Evolutionary conservation across 2,797 vertebrate species (phyloP), one percentile per base, ranked within the genome.

Genomic region (Sphenopsis melanotis): DNA sequence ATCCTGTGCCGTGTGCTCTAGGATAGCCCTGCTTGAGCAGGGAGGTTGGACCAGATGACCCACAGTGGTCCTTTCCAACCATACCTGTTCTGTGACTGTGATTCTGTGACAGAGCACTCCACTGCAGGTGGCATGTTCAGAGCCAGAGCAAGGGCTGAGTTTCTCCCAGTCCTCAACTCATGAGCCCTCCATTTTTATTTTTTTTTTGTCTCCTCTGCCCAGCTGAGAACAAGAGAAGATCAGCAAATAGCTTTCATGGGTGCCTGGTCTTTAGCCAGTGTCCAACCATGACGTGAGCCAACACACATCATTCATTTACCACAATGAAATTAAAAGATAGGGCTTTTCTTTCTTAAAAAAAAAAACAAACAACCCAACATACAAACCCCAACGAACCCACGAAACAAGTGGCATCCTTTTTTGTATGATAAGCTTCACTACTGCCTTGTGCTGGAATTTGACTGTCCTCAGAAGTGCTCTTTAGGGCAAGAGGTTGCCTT

Each of bases 71-170:
- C 13, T 6, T 63, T 49, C 36, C 49, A 42, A 22, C 23, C 2
- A 0, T 16, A 22, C 18, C 18, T 0, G 0, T 60, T 53, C 53
- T 14, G 49, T 46, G 52, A 41, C 60, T 13, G 41, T 39, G 39
- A 41, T 37, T 50, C 50, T 44, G 32, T 57, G 44, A 34, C 22
- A n/a, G 34, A 83, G n/a, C 0, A 2, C 97, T 98, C 87, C 97
- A 98, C 97, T 99, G 98, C 98, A 98, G 98, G 36, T 23, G 47
- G 32, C 30, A 6, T 5, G 22, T 36, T 34, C 2, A 13, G 49
- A 42, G 42, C 5, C 27, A 29, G 8, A 46, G 30, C 41, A 22
- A 59, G 2, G 6, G 17, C 5, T 11, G 13, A 29, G 15, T 23
- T 16, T 66, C 52, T 66, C 9, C 14, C 29, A 80, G 18, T 39